Percentiles rank a stretch among this genome's conserved stretches.
Evolutionary conservation across 2,113 vertebrate species (phyloP).

Genomic region (Apeltes quadracus): DNA sequence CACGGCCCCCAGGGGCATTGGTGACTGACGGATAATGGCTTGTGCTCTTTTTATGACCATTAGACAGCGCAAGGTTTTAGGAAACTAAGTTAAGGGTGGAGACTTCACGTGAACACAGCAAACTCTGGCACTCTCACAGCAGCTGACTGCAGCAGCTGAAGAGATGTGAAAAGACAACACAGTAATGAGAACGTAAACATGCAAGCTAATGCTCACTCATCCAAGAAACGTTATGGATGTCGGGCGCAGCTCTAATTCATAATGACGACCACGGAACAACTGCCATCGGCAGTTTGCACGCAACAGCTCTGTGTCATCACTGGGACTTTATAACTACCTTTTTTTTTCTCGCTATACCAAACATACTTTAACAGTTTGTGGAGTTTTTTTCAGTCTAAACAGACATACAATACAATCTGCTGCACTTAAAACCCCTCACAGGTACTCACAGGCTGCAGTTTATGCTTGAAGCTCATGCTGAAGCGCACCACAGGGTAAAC

Average conservation of each 20-base stretch:
- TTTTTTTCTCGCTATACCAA: neutral
- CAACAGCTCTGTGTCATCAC: conserved; percentile 6
- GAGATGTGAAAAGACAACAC: conserved; percentile 46
- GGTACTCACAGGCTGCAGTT: conserved; percentile 82
- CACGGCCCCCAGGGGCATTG: neutral
- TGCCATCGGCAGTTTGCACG: conserved; percentile 30
- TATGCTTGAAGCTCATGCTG: conserved; percentile 81
- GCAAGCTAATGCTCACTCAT: conserved; percentile 56
- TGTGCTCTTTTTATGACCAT: conserved; percentile 1
- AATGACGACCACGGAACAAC: conserved; percentile 43
- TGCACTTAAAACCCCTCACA: neutral
- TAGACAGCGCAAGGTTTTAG: neutral
- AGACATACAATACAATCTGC: neutral
- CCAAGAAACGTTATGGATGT: conserved; percentile 72
- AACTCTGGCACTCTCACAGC: conserved; percentile 1
- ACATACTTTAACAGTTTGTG: neutral
- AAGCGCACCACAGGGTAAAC: conserved; percentile 53
- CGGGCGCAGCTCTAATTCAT: conserved; percentile 57
- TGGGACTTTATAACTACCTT: conserved; percentile 7
- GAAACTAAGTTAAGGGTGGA: conserved; percentile 4
- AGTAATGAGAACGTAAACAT: conserved; percentile 60
- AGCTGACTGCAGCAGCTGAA: conserved; percentile 23
- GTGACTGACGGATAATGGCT: neutral
- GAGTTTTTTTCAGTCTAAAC: neutral
- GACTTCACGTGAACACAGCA: neutral